Evolutionary conservation across 1,140 invertebrate genomes (phyloP), one percentile per base, ranked within the genome.

Genomic region (Cherax quadricarinatus): DNA sequence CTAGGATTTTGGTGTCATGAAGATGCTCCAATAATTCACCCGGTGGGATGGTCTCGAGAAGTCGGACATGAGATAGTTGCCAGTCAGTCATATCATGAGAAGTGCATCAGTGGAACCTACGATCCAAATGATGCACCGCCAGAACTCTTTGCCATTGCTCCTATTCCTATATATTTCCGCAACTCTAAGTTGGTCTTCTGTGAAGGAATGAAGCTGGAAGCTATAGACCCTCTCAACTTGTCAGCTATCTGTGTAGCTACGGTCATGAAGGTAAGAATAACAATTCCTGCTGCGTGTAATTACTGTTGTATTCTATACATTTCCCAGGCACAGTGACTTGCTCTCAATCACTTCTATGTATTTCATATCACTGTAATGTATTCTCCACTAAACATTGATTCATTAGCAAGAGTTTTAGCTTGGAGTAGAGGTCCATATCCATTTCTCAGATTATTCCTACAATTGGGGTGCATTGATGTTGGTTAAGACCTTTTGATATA

Each of bases 131-230:
- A 97, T 95, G 97, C 97, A 41, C 97, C 96, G 66, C 97, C 96
- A 94, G 97, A 97, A 91, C 96, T 97, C 62, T 98, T 98, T 94
- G 96, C 96, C 41, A 94, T 96, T 94, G 94, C 95, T 53, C 94
- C 94, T 93, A 91, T 92, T 79, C 92, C 94, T 62, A 94, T 95
- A 57, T 82, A 89, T 66, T 66, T 93, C 21, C 89, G 89, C 62
- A 91, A 91, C 94, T 93, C 96, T 92, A 92, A 95, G 93, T 79
- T 93, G 94, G 49, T 96, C 5, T 98, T 99, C 94, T 95, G 96
- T 49, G 97, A 97, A 94, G 98, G 98, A 73, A 99, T 99, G 98
- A 99, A 99, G 95, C 95, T 99, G 49, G 98, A 99, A 96, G 98
- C 98, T 0, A 98, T 99, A 81, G 98, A 99, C 96, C 99, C 98